Base-by-base conservation (phyloP, 1,140 invertebrate species). In the Hylaeus anthracinus region DNA sequence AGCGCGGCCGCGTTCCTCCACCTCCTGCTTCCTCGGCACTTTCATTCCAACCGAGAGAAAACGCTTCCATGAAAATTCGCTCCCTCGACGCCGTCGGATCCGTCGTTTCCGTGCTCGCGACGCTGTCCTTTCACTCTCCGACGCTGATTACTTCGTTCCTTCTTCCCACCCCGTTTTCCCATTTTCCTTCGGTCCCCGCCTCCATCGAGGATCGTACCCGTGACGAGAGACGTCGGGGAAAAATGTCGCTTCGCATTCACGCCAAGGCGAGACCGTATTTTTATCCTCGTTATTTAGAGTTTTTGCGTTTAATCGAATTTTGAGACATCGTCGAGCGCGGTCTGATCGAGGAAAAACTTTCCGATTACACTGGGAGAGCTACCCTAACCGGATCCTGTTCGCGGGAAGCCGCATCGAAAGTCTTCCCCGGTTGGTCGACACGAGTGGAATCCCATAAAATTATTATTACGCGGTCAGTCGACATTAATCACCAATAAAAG, bases 41-140 rank as follows among this genome's bases (percentile, higher is more conserved):
- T 76, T 86, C 86, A 86, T 86, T 87, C 67, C 71, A 26, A 26
- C 26, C 26, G 75, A 72, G 72, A 66, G 80, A 87, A 78, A 87
- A 73, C 53, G 81, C 81, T 78, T 86, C 76, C 85, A 84, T 87
- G 86, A 86, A 87, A 87, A 86, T 87, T 87, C 84, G 84, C 67
- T 73, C 71, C 80, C 71, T 8, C 75, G 79, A 73, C 66, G 80
- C 53, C 55, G 61, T 75, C 39, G 75, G 75, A n/a, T 51, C 55
- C 80, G 63, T 82, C 86, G 85, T 86, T 86, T 72, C 81, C 85
- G 79, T 63, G 67, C 66, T 86, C 81, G 78, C 85, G 65, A 77
- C 78, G 85, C 78, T 81, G 80, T 84, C 74, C 81, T 84, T 86
- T 82, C 74, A 64, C 77, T 80, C 84, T 67, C 51, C 55, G 67